Evolutionary conservation across 2,888 invertebrate genomes (phyloP).

Genomic region (Lasioglossum pauxillum): DNA sequence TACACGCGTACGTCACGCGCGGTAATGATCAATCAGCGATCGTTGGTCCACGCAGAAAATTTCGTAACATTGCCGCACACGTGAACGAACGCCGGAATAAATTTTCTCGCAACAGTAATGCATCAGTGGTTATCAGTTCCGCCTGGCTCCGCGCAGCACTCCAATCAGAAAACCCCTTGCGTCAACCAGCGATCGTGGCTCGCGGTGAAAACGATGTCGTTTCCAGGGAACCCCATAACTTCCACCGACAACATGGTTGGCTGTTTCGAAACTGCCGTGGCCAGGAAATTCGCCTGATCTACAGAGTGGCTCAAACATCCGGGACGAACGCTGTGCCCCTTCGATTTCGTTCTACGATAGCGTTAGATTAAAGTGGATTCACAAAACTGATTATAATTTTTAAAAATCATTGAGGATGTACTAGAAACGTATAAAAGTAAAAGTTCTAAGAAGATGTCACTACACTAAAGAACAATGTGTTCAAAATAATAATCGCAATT

Average conservation of each 20-base stretch:
- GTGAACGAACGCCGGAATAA: conserved; percentile 8
- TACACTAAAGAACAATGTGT: too few relatives aligned
- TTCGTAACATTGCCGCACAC: conserved; percentile 7
- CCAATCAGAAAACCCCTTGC: conserved; percentile 19
- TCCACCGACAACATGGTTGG: background rate
- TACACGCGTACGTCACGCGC: background rate
- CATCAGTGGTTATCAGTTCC: conserved; percentile 22
- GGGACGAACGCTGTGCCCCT: background rate
- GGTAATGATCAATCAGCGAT: background rate
- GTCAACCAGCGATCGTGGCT: background rate
- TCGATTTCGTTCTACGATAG: background rate
- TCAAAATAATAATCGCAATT: too few relatives aligned
- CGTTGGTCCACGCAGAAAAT: conserved; percentile 4
- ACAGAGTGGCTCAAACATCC: background rate
- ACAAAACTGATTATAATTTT: background rate
- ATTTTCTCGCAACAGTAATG: background rate
- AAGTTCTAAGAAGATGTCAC: too few relatives aligned
- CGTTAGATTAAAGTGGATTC: background rate
- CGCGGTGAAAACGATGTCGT: conserved; percentile 16
- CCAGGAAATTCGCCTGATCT: conserved; percentile 7
- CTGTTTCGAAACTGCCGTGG: background rate
- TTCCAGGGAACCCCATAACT: conserved; percentile 18
- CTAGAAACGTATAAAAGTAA: too few relatives aligned
- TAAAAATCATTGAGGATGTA: too few relatives aligned
- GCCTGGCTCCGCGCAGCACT: background rate